phyloP scores from a whole-genome alignment of 2,888 invertebrate genomes.

The Dolichopus griseipennis region DNA sequence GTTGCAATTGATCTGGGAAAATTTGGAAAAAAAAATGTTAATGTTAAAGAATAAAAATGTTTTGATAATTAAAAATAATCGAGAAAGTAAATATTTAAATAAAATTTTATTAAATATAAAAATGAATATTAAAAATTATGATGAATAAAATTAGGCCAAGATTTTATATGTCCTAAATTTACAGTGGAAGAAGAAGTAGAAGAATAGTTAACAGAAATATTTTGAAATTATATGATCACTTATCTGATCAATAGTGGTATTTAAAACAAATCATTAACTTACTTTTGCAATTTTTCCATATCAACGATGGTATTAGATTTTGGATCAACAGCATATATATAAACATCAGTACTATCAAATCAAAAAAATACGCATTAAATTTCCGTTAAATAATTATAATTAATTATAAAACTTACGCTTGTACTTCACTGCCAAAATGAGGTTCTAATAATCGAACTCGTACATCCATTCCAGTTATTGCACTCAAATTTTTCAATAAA shows the following conservation, averaged over 20 bases:
- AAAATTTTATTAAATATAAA: too few species aligned
- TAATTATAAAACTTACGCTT: constrained; percentile 32
- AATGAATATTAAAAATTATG: neutral
- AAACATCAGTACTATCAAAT: constrained; percentile 68
- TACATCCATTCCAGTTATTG: constrained; percentile 69
- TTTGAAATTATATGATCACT: too few species aligned
- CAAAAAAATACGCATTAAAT: constrained; percentile 9
- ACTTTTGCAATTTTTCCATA: constrained; percentile 70
- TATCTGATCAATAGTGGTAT: too few species aligned
- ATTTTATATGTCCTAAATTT: too few species aligned
- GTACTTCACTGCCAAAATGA: constrained; percentile 50
- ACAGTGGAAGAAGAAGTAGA: too few species aligned
- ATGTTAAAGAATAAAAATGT: too few species aligned
- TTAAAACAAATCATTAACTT: constrained; percentile 9
- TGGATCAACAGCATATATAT: constrained; percentile 77
- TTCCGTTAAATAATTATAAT: constrained; percentile 8
- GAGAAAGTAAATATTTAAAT: neutral
- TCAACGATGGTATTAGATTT: constrained; percentile 71
- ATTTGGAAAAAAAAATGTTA: constrained; percentile 19
- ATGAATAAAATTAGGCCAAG: too few species aligned
- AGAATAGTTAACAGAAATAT: too few species aligned
- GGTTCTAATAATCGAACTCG: constrained; percentile 70
- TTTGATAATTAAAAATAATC: too few species aligned
- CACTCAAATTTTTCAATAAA: constrained; percentile 59
- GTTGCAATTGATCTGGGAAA: constrained; percentile 52